Percentiles rank a stretch among this genome's conserved stretches.
Evolutionary conservation across 2,797 vertebrate genomes (phyloP).

Genomic region (Peromyscus nudipes): DNA sequence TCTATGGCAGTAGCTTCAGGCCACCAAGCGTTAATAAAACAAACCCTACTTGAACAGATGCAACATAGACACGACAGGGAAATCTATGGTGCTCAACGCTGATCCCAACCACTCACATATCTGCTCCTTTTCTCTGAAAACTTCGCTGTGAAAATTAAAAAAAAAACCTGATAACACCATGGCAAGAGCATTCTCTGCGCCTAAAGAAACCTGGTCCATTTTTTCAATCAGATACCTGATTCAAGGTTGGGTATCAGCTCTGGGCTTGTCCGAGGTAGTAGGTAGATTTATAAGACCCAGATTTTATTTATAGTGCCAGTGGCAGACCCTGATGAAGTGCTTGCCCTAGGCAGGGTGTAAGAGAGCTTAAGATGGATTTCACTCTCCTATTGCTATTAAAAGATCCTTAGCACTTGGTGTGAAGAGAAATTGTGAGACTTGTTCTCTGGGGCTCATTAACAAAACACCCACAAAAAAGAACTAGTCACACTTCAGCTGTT

Average conservation of each 20-base stretch:
- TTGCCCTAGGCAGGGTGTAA: not conserved
- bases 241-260: not conserved
- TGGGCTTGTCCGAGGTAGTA: not conserved
- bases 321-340: not conserved
- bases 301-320: not conserved
- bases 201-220: not conserved
- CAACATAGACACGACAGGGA: constrained; percentile 51
- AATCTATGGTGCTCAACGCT: not conserved
- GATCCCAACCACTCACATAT: constrained; percentile 47
- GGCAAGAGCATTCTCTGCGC: not conserved
- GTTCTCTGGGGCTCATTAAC: not conserved
- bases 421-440: not conserved
- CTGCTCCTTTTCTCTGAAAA: constrained; percentile 49
- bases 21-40: constrained; percentile 83
- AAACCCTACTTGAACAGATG: constrained; percentile 72
- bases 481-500: not conserved
- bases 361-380: not conserved
- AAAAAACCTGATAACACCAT: constrained; percentile 39
- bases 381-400: constrained; percentile 9
- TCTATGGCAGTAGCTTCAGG: constrained; percentile 75
- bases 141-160: not conserved
- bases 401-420: not conserved
- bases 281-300: not conserved
- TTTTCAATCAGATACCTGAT: not conserved
- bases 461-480: not conserved